Evolutionary conservation across 2,888 invertebrate genomes (phyloP).

Genomic region (Unio pictorum): DNA sequence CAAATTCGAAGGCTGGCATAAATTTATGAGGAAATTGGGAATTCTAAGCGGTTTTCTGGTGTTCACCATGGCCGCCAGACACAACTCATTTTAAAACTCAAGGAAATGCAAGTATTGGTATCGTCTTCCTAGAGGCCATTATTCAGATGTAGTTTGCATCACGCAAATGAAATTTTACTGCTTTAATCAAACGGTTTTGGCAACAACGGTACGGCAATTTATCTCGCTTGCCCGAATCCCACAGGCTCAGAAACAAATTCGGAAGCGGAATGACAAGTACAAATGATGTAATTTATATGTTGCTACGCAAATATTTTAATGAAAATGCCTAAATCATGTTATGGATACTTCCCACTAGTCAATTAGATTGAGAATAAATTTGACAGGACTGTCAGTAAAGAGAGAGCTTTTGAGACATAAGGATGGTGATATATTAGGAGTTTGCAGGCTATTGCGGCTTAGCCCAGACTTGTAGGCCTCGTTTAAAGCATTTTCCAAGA

Average conservation of each 20-base stretch:
- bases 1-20: too few species aligned
- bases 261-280: constrained; percentile 35
- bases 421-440: constrained; percentile 42
- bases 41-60: too few species aligned
- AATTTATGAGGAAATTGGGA: too few species aligned
- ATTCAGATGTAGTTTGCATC: constrained; percentile 43
- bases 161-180: constrained; percentile 46
- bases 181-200: constrained; percentile 44
- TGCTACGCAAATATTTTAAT: constrained; percentile 43
- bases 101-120: constrained; percentile 29
- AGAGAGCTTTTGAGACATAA: constrained; percentile 35
- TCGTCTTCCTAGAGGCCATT: constrained; percentile 42
- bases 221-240: constrained; percentile 29
- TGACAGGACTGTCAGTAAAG: constrained; percentile 39
- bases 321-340: constrained; percentile 33
- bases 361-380: constrained; percentile 38
- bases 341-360: constrained; percentile 25
- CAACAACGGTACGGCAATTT: constrained; percentile 36
- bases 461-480: constrained; percentile 34
- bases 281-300: constrained; percentile 46
- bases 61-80: too few species aligned
- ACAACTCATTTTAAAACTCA: constrained; percentile 25
- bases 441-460: constrained; percentile 43
- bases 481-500: constrained; percentile 37
- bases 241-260: constrained; percentile 23